Conservation (phyloP, 2,888 invertebrate species). For the Eumacrocentrus americanus region DNA sequence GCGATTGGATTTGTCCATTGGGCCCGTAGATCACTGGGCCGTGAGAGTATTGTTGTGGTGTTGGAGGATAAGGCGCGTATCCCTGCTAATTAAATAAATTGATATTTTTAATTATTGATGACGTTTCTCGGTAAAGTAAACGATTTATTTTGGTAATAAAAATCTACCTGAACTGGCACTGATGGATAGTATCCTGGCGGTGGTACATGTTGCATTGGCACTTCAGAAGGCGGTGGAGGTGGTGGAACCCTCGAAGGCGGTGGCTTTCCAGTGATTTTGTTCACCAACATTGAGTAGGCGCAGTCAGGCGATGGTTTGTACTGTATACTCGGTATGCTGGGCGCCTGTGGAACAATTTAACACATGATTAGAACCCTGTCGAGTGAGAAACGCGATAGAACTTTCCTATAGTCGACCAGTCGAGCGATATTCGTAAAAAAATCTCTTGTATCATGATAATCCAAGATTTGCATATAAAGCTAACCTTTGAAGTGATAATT, state of each 20-base stretch:
- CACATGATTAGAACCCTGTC: constrained; percentile 29
- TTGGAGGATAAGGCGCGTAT: constrained; percentile 45
- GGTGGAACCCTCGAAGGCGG: constrained; percentile 49
- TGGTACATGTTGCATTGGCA: constrained; percentile 43
- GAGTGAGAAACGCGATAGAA: constrained; percentile 20
- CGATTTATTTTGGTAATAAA: background rate
- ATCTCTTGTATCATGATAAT: no score
- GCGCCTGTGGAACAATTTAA: constrained; percentile 61
- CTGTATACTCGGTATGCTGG: constrained; percentile 69
- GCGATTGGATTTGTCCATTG: constrained; percentile 49
- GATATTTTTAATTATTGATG: no score
- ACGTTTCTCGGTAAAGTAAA: no score
- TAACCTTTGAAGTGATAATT: constrained; percentile 17
- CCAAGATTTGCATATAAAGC: background rate
- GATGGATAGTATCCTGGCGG: constrained; percentile 50
- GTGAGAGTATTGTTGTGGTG: constrained; percentile 57
- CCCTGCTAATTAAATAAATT: constrained; percentile 35
- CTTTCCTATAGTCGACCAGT: constrained; percentile 18
- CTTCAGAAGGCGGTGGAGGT: constrained; percentile 37
- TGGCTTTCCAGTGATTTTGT: constrained; percentile 78
- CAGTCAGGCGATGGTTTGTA: constrained; percentile 87
- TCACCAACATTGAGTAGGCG: constrained; percentile 86
- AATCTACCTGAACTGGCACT: constrained; percentile 46
- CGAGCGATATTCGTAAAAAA: constrained; percentile 27
- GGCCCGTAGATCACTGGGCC: constrained; percentile 56